Conservation (phyloP, 2,797 vertebrate genomes). For the Catharus ustulatus region DNA sequence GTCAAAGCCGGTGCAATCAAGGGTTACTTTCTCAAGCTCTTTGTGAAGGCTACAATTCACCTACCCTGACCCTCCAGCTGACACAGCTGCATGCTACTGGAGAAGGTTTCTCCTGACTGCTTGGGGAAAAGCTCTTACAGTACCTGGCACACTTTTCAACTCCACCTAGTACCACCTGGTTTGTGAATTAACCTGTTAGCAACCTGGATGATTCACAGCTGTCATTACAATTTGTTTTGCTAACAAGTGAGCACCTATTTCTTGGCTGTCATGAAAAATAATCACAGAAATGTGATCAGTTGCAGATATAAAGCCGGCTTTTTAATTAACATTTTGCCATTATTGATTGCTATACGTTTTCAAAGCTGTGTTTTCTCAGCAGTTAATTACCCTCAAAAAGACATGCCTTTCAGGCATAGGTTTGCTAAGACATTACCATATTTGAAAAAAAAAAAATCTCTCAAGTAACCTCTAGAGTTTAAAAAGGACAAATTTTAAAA, state of each 20-base stretch:
- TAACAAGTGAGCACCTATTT: not conserved
- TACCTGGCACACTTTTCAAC: not conserved
- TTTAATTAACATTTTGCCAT: not conserved
- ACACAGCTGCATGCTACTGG: accelerated
- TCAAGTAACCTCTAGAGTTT: not conserved
- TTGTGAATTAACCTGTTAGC: not conserved
- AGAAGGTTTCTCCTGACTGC: not conserved
- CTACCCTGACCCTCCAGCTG: not conserved
- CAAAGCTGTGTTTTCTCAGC: not conserved
- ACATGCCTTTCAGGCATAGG: not conserved
- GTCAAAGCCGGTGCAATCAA: not conserved
- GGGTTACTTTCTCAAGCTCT: not conserved
- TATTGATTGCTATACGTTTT: not conserved
- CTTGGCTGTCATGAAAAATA: not conserved
- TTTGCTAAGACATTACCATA: not conserved
- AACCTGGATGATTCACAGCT: not conserved
- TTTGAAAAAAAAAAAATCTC: not conserved
- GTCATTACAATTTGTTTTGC: not conserved
- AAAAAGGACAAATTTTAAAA: not conserved
- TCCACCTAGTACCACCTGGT: not conserved
- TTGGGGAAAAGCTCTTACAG: not conserved
- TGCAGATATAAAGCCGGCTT: not conserved
- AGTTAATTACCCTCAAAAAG: not conserved
- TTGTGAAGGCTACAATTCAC: not conserved
- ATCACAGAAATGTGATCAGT: not conserved